Evolutionary conservation across 2,113 vertebrate species (phyloP).

Genomic region (Chlamydotis undulata): DNA sequence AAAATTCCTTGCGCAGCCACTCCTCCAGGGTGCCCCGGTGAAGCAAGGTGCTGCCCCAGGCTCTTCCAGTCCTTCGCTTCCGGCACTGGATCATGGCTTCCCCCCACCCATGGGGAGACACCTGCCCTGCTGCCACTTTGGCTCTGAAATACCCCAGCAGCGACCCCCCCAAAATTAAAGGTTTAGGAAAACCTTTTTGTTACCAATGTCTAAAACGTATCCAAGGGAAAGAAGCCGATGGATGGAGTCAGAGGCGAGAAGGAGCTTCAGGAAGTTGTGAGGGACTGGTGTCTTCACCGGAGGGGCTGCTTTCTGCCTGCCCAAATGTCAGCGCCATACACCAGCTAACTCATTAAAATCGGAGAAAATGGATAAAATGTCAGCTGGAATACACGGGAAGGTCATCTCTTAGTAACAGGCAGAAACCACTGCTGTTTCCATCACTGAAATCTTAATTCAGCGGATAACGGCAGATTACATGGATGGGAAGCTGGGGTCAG

Average conservation of each 20-base stretch:
- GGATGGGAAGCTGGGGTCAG: neutral
- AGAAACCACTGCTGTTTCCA: neutral
- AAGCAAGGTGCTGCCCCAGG: rapidly evolving
- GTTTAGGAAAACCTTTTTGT: neutral
- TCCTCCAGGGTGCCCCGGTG: neutral
- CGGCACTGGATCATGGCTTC: rapidly evolving
- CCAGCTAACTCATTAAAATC: neutral
- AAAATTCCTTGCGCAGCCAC: rapidly evolving
- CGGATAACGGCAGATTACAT: neutral
- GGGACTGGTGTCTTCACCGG: neutral
- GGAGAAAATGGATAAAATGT: neutral
- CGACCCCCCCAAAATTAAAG: neutral
- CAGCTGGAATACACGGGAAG: neutral
- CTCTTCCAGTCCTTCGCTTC: rapidly evolving
- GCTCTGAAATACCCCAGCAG: neutral
- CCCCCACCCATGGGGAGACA: rapidly evolving
- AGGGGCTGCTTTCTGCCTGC: neutral
- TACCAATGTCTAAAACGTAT: neutral
- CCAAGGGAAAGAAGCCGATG: neutral
- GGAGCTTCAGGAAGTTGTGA: neutral
- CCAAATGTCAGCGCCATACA: neutral
- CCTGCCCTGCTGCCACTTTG: rapidly evolving
- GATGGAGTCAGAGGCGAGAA: rapidly evolving
- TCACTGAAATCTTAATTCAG: neutral
- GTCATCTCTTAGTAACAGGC: neutral